Conservation (phyloP, 2,888 invertebrate species). For the Pristionchus fissidentatus region DNA sequence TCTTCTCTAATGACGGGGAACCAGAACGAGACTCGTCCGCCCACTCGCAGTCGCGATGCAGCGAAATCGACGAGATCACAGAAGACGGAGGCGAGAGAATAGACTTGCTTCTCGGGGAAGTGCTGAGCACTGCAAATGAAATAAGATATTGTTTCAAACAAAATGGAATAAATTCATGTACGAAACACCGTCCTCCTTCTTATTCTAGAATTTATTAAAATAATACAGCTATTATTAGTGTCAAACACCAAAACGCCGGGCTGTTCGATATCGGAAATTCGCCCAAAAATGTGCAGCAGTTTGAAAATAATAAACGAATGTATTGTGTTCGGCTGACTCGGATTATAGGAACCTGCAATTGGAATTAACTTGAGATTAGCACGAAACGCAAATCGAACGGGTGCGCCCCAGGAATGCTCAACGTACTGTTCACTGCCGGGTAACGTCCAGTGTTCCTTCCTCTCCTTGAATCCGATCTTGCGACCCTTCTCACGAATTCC, state of each 20-base stretch:
- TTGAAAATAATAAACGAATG: too few relatives aligned
- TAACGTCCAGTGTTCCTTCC: constrained; percentile 62
- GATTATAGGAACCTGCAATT: too few relatives aligned
- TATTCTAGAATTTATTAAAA: not conserved
- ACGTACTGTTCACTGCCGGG: constrained; percentile 58
- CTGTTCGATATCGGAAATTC: not conserved
- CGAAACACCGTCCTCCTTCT: not conserved
- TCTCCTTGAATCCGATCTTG: constrained; percentile 82
- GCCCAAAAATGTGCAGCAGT: too few relatives aligned
- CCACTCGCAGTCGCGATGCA: constrained; percentile 84
- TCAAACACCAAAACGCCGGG: too few relatives aligned
- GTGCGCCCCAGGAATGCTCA: too few relatives aligned
- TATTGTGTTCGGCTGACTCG: too few relatives aligned
- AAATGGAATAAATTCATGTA: not conserved
- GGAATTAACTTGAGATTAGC: too few relatives aligned
- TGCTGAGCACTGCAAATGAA: constrained; percentile 71
- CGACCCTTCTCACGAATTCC: constrained; percentile 95
- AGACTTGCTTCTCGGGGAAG: constrained; percentile 83
- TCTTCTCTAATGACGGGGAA: constrained; percentile 88
- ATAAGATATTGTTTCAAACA: not conserved
- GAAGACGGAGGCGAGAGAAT: constrained; percentile 87
- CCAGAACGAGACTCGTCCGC: constrained; percentile 93
- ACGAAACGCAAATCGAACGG: too few relatives aligned
- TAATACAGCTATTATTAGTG: too few relatives aligned
- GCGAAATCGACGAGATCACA: constrained; percentile 88